A percentile compares a stretch with the other conserved stretches of the same genome.
Conservation (phyloP, 2,797 vertebrate species). For the Rhinophrynus dorsalis region DNA sequence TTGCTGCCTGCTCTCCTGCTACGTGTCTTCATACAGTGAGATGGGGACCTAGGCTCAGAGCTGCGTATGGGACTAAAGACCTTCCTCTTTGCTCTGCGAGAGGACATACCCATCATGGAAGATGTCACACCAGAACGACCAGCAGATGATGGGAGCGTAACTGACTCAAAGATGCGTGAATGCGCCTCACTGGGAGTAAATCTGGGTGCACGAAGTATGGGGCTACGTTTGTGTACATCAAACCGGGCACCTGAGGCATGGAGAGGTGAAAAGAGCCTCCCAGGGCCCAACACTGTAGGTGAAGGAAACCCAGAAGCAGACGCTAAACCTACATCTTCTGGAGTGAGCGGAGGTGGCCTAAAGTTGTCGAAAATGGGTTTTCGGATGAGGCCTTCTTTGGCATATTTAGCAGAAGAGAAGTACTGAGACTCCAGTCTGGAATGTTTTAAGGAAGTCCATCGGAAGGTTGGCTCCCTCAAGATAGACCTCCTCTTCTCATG, state of each 20-base stretch:
- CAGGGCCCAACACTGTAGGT: slow-evolving; percentile 69
- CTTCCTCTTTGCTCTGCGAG: slow-evolving; percentile 71
- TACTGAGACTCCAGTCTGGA: slow-evolving; percentile 88
- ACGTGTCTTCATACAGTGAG: slow-evolving; percentile 95
- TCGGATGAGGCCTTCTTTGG: slow-evolving; percentile 97
- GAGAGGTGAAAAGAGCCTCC: slow-evolving; percentile 84
- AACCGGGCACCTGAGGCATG: slow-evolving; percentile 80
- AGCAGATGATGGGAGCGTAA: slow-evolving; percentile 76
- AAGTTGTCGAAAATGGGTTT: slow-evolving; percentile 98
- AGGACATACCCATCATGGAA: slow-evolving; percentile 75
- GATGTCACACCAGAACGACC: slow-evolving; percentile 73
- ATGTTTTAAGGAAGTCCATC: slow-evolving; percentile 90
- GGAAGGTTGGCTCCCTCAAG: slow-evolving; percentile 91
- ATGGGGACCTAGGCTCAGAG: slow-evolving; percentile 87
- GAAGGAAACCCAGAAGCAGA: slow-evolving; percentile 78
- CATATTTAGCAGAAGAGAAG: slow-evolving; percentile 98
- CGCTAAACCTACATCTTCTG: slow-evolving; percentile 90
- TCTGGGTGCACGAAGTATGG: slow-evolving; percentile 88
- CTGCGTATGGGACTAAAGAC: slow-evolving; percentile 68
- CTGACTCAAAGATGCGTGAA: slow-evolving; percentile 95
- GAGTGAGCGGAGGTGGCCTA: slow-evolving; percentile 90
- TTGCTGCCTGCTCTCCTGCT: slow-evolving; percentile 78
- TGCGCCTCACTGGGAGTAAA: slow-evolving; percentile 97
- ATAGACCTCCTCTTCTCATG: slow-evolving; percentile 93
- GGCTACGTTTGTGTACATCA: slow-evolving; percentile 86